Base-by-base conservation (phyloP, 2,888 invertebrate genomes). In the Seira ritae region DNA sequence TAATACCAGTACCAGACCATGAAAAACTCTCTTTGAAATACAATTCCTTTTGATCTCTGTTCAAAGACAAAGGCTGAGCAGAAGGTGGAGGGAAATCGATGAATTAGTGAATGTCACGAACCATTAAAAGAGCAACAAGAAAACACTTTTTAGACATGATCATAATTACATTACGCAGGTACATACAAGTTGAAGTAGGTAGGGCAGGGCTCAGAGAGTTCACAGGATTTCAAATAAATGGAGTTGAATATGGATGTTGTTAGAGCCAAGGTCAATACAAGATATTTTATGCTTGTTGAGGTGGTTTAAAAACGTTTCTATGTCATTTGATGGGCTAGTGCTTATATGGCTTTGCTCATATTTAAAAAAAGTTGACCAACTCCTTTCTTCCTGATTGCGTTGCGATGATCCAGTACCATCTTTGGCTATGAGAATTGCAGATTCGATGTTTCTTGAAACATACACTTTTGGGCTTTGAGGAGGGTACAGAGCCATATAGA, bases 341-440 rank as follows among this genome's bases (percentile, higher is more conserved):
- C 20, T 2, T 62, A 62, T 62, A 62, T 62, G 62, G 62, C 4
- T 2, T 20, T 62, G 22, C 62, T 20, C 62, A 10, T 19, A 1
- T 20, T 3, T 50, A 15, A 50, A 50, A 60, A 62, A 62, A 62
- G 62, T 62, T 19, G 20, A 62, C 62, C 62, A 62, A 62, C 62
- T 62, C 62, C 62, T 62, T 62, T 62, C 62, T 62, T 62, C 62
- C 62, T 62, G 62, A 22, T 20, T 19, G 6, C 1, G 4, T 20
- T 19, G 6, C 1, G 4, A 62, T 20, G 62, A 62, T 62, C 62
- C 62, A 62, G 62, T 20, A 8, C 62, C 62, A 62, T 62, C 15
- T 62, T 62, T 62, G 62, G 62, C 10, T 8, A 20, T 62, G 62
- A 10, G 20, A 20, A n/a, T 2, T n/a, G n/a, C n/a, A n/a, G n/a